These are phyloP conservation scores for Spatula clypeata DNA, from an alignment of 2,797 vertebrate species.

Conservation along the genomic window DNA sequence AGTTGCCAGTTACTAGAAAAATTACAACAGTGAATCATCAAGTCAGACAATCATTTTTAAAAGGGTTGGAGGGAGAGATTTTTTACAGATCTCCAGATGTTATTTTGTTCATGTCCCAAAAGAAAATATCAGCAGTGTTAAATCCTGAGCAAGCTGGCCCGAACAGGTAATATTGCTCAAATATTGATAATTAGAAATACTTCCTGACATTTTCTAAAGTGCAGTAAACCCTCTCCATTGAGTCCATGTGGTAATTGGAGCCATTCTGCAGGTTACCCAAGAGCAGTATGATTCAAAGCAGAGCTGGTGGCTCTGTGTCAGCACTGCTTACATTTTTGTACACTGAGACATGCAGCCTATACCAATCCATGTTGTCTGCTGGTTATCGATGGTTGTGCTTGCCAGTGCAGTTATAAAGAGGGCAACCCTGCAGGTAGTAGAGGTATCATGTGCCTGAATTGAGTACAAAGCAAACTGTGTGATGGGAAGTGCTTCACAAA, in stretches of 20 bases:
- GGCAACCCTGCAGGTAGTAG: not conserved
- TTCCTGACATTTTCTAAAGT: not conserved
- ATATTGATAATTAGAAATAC: not conserved
- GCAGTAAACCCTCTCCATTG: not conserved
- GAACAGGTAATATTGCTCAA: not conserved
- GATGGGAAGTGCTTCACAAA: not conserved
- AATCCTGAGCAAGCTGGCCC: not conserved
- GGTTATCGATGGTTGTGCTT: not conserved
- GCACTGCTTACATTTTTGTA: not conserved
- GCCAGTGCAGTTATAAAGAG: not conserved
- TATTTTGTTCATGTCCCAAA: not conserved
- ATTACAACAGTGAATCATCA: not conserved
- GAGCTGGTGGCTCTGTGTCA: not conserved
- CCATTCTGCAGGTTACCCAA: not conserved
- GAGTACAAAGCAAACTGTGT: not conserved
- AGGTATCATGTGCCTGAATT: not conserved
- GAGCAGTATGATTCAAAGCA: not conserved
- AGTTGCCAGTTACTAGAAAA: constrained; percentile 41
- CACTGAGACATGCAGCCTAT: not conserved
- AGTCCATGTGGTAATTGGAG: not conserved
- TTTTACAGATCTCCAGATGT: constrained; percentile 15
- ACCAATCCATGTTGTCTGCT: rapidly evolving
- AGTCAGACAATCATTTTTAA: not conserved
- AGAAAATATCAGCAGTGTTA: not conserved
- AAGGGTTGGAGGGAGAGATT: rapidly evolving